Evolutionary conservation across 2,797 vertebrate species (phyloP), one percentile per base, ranked within the genome.

Genomic region (Epinephelus awoara): DNA sequence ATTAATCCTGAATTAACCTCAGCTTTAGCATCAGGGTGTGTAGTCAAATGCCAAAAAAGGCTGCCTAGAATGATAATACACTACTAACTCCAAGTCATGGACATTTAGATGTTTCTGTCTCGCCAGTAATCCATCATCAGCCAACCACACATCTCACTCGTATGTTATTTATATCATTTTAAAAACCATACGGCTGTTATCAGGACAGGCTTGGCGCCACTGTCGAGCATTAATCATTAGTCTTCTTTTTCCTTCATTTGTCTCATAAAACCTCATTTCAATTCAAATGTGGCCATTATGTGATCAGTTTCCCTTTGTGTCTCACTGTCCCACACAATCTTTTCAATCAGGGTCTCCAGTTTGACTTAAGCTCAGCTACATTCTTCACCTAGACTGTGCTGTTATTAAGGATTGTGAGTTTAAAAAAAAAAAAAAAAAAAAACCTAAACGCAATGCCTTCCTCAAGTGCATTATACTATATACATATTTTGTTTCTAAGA

Each of bases 401-500:
- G 78, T 87, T 83, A 58, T 67, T 77, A 90, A 89, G 82, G 89
- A 88, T 93, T 92, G 88, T 92, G 90, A 85, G 83, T 87, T 75
- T 44, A 54, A 83, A 90, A 77, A 67, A 59, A 81, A 80, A 79
- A 83, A 69, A 67, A 59, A 80, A 80, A 79, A 83, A 69, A 84
- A 44, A 56, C 12, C 40, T 11, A 61, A 58, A 87, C 74, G 1
- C 80, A 91, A 93, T 89, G 93, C 93, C 90, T 95, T 93, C 87
- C 92, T 92, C 91, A 93, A 94, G 94, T 94, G 93, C 93, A 93
- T 95, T 95, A 92, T 92, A 42, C 40, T 42, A 85, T 88, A 90
- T 80, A 91, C 81, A 84, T 85, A 87, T 91, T 93, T 91, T 92
- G 77, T 91, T 91, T 91, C 78, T 84, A 82, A 91, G 79, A 88